These are phyloP conservation scores for Tetrax tetrax DNA, from an alignment of 2,113 vertebrate species.

Conservation along the genomic window DNA sequence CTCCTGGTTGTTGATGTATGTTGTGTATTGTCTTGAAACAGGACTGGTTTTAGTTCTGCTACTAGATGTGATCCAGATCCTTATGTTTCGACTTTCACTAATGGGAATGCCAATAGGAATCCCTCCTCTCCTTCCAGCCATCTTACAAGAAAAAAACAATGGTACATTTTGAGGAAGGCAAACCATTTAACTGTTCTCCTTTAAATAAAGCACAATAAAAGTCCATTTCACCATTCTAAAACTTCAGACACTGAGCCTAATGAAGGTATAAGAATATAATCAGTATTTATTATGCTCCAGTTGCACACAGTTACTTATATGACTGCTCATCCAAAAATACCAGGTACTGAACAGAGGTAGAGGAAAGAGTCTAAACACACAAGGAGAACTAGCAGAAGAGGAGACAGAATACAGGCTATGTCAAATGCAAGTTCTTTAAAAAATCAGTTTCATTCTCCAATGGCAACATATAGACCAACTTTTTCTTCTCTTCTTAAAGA, in stretches of 20 bases:
- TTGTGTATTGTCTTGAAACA: not conserved
- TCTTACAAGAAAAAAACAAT: not conserved
- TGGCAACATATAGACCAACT: conserved; percentile 31
- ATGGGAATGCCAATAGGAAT: not conserved
- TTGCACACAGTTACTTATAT: not conserved
- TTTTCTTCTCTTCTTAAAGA: not conserved
- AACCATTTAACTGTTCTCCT: conserved; percentile 30
- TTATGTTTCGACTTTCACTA: not conserved
- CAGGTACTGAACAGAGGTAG: not conserved
- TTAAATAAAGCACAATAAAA: conserved; percentile 11
- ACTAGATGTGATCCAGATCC: not conserved
- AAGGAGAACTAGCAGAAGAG: not conserved
- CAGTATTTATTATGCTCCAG: not conserved
- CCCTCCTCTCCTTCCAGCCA: not conserved
- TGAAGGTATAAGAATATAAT: not conserved
- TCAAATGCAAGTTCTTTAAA: conserved; percentile 34
- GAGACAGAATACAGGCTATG: conserved; percentile 17
- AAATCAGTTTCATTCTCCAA: conserved; percentile 13
- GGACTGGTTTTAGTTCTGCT: not conserved
- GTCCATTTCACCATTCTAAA: conserved; percentile 33
- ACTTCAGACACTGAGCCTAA: conserved; percentile 9
- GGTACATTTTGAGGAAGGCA: conserved; percentile 35
- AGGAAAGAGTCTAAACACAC: not conserved
- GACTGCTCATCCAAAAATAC: not conserved
- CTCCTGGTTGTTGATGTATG: not conserved